Percentiles rank a stretch among this genome's conserved stretches.
These are phyloP conservation scores for Aramus guarauna DNA, from an alignment of 2,113 vertebrate species.

Conservation along the genomic window DNA sequence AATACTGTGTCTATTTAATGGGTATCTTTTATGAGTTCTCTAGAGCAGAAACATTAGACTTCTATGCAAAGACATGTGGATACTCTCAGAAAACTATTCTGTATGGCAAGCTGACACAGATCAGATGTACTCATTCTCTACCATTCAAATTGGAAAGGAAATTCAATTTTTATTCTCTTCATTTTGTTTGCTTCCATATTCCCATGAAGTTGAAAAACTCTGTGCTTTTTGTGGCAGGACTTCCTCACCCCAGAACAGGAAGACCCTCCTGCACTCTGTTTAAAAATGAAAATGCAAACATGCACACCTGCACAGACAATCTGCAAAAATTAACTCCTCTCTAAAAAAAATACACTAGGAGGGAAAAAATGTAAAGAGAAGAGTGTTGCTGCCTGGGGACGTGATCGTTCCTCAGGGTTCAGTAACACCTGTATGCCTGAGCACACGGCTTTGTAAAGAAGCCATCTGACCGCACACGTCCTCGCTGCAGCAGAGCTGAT, in stretches of 20 bases:
- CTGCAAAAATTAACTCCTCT: neutral
- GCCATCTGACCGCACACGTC: neutral
- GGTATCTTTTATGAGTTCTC: neutral
- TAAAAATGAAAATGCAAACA: neutral
- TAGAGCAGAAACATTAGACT: neutral
- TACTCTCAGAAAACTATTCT: neutral
- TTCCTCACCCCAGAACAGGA: neutral
- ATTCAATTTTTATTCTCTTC: neutral
- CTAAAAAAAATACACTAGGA: neutral
- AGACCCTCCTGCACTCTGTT: neutral
- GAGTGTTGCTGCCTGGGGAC: neutral
- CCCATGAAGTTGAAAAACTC: neutral
- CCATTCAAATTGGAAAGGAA: neutral
- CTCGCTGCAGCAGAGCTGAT: neutral
- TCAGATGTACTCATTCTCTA: neutral
- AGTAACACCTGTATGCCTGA: neutral
- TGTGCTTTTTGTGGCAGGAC: neutral
- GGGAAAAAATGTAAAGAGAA: neutral
- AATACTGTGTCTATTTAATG: neutral
- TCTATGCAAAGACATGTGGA: neutral
- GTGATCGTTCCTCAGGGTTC: neutral
- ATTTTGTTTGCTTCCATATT: neutral
- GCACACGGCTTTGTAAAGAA: neutral
- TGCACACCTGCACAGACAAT: neutral
- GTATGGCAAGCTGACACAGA: neutral